These are phyloP conservation scores for Pararge aegeria DNA, from an alignment of 1,140 invertebrate species.

Conservation along the genomic window DNA sequence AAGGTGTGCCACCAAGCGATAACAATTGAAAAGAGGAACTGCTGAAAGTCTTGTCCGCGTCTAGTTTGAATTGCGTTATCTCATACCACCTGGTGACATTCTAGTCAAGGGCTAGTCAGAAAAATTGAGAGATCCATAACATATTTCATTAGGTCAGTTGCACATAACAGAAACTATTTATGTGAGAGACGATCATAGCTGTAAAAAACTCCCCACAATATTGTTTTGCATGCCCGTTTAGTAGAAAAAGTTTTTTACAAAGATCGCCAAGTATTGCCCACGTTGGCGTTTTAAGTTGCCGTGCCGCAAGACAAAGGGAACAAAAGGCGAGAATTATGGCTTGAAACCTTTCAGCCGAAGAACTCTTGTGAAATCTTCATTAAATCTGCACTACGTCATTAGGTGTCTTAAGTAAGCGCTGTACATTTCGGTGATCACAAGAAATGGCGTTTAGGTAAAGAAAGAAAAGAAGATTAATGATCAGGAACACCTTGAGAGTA, in stretches of 20 bases:
- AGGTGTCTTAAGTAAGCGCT: constrained; percentile 22
- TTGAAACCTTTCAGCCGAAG: constrained; percentile 36
- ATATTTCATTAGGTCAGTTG: too few relatives aligned
- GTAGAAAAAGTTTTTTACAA: constrained; percentile 12
- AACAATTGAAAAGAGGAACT: too few relatives aligned
- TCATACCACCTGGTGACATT: too few relatives aligned
- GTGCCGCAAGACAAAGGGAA: constrained; percentile 43
- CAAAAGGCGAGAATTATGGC: constrained; percentile 43
- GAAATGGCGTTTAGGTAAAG: constrained; percentile 6
- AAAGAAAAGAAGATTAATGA: constrained; percentile 1
- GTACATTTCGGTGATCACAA: constrained; percentile 9
- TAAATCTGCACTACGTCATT: constrained; percentile 42
- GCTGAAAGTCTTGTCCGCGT: too few relatives aligned
- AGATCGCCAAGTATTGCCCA: constrained; percentile 33
- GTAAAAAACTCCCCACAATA: not conserved
- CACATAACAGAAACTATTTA: not conserved
- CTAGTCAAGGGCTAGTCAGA: too few relatives aligned
- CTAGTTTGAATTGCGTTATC: too few relatives aligned
- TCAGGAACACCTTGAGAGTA: not conserved
- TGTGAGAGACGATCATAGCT: not conserved
- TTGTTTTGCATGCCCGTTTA: constrained; percentile 5
- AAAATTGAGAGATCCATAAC: too few relatives aligned
- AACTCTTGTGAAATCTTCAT: constrained; percentile 39
- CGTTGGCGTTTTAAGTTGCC: constrained; percentile 28
- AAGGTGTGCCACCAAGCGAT: too few relatives aligned